These are phyloP conservation scores for Poeciliopsis presidionis DNA, from an alignment of 2,797 vertebrate genomes.

Conservation along the genomic window DNA sequence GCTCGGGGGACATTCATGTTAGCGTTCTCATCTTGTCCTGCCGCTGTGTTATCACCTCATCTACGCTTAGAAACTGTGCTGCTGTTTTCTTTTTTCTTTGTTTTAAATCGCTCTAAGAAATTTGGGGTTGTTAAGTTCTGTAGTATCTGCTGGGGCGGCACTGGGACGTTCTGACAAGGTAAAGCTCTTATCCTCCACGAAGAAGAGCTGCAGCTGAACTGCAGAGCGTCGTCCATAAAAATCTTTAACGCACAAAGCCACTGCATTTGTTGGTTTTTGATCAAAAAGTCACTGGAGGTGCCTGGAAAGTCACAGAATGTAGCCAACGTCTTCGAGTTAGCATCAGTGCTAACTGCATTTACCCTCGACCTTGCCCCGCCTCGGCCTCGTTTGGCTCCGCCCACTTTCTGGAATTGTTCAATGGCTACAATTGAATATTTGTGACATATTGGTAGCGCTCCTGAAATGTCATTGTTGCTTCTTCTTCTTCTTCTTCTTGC, in stretches of 20 bases:
- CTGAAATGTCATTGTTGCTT: background rate
- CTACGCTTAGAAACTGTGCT: background rate
- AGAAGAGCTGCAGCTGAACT: no score
- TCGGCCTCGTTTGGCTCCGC: no score
- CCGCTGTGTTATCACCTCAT: background rate
- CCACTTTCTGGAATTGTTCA: no score
- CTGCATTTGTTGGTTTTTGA: no score
- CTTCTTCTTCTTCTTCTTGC: background rate
- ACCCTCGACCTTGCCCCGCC: no score
- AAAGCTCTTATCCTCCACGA: no score
- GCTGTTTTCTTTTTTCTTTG: background rate
- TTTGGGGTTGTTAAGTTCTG: background rate
- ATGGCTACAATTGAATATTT: background rate
- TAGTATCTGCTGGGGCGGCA: background rate
- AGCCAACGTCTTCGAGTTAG: no score
- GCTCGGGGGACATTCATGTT: background rate
- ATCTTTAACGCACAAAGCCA: no score
- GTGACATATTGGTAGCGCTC: background rate
- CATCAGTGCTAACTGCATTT: no score
- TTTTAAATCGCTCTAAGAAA: background rate
- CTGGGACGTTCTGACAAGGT: background rate
- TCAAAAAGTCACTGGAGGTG: no score
- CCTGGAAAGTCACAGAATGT: no score
- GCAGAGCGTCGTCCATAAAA: no score
- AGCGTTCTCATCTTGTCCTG: background rate